Conservation (phyloP, 2,113 vertebrate genomes). For the Nycticorax nycticorax region DNA sequence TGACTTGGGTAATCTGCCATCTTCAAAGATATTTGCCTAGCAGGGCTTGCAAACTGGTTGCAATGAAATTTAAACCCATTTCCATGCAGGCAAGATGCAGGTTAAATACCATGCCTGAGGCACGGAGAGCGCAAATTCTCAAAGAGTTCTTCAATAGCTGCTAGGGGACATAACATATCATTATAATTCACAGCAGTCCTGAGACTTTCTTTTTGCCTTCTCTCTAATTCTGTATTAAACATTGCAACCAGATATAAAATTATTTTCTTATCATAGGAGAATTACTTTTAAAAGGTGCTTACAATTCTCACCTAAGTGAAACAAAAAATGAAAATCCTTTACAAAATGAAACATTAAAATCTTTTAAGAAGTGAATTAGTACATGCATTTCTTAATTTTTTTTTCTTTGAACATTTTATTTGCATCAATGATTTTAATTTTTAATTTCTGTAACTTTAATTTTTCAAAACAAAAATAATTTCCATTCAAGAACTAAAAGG, state of each 20-base stretch:
- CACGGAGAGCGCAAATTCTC: neutral
- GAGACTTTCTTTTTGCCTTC: neutral
- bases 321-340: neutral
- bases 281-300: neutral
- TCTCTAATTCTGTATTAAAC: neutral
- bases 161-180: neutral
- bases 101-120: neutral
- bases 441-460: neutral
- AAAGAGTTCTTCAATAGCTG: neutral
- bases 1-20: neutral
- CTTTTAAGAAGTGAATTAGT: neutral
- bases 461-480: neutral
- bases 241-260: neutral
- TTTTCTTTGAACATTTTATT: neutral
- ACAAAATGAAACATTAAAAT: neutral
- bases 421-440: neutral
- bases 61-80: neutral
- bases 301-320: neutral
- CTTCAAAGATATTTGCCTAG: neutral
- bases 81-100: neutral
- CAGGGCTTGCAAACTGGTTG: neutral
- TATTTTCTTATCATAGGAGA: neutral
- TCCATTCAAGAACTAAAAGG: neutral
- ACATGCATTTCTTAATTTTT: neutral
- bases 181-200: neutral